Percentiles rank a stretch among this genome's conserved stretches.
Evolutionary conservation across 2,113 vertebrate genomes (phyloP).

Genomic region (Peromyscus maniculatus): DNA sequence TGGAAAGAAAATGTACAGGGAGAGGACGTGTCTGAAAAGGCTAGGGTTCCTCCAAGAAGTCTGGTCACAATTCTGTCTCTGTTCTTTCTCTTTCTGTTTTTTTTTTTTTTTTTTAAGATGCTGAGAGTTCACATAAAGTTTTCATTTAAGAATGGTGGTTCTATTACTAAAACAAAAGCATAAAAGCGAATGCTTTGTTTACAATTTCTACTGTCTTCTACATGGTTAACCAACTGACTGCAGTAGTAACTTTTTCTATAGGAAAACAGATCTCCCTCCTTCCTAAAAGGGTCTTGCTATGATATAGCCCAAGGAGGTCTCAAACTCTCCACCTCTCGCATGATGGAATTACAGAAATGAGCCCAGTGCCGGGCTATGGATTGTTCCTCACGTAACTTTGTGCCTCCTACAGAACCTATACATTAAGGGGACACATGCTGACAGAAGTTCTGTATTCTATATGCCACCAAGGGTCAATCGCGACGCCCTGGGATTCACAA

Average conservation of each 20-base stretch:
- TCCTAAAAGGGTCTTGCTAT: neutral
- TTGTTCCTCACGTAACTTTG: neutral
- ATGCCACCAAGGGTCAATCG: neutral
- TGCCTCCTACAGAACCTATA: neutral
- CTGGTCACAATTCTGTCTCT: neutral
- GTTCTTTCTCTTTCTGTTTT: neutral
- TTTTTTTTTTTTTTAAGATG: neutral
- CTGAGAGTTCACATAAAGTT: neutral
- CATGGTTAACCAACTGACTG: neutral
- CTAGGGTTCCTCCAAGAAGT: neutral
- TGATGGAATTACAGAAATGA: neutral
- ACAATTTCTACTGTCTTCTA: neutral
- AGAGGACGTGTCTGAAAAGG: neutral
- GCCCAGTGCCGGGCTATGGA: neutral
- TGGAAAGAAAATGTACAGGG: neutral
- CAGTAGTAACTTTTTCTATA: neutral
- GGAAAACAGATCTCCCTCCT: neutral
- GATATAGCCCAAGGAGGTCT: neutral
- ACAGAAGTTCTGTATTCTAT: neutral
- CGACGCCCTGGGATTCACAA: neutral
- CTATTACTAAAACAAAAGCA: neutral
- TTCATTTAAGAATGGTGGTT: constrained; percentile 10
- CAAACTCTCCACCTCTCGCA: neutral
- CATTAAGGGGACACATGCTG: neutral
- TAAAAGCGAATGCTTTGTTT: constrained; percentile 11